These are phyloP conservation scores for Aspiorhynchus laticeps DNA, from an alignment of 2,113 vertebrate species.

Conservation along the genomic window DNA sequence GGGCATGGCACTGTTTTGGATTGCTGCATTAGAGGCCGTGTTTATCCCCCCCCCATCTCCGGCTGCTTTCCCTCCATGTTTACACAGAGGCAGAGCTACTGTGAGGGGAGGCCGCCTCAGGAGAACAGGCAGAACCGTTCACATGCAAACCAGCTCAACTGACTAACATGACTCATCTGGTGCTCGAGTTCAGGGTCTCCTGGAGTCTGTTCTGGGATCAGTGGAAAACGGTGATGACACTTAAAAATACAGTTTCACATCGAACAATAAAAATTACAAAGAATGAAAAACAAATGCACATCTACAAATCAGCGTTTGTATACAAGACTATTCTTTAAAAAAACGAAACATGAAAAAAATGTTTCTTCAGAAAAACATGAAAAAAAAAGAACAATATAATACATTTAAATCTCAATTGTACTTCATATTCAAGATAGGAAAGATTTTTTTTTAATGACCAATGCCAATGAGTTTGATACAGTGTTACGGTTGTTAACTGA, in stretches of 20 bases:
- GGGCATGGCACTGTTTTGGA: background rate
- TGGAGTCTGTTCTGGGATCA: background rate
- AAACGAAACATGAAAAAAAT: too few relatives aligned
- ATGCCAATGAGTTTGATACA: too few relatives aligned
- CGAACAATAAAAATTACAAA: background rate
- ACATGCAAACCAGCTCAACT: background rate
- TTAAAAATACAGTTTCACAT: background rate
- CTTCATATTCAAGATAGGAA: too few relatives aligned
- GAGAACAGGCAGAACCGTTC: background rate
- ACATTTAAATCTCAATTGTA: too few relatives aligned
- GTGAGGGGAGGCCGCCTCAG: background rate
- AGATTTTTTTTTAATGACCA: too few relatives aligned
- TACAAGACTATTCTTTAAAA: background rate
- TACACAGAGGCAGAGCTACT: conserved; percentile 11
- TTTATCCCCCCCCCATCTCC: conserved; percentile 4
- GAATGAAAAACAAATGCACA: background rate
- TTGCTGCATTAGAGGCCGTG: background rate
- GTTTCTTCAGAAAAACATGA: background rate
- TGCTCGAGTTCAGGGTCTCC: background rate
- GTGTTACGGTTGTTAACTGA: too few relatives aligned
- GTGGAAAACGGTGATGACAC: background rate
- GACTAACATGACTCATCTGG: background rate
- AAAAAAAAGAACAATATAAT: background rate
- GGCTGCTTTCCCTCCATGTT: conserved; percentile 22
- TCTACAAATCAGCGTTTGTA: background rate